Base-by-base conservation (phyloP, 2,797 vertebrate genomes). In the Momotus momota region DNA sequence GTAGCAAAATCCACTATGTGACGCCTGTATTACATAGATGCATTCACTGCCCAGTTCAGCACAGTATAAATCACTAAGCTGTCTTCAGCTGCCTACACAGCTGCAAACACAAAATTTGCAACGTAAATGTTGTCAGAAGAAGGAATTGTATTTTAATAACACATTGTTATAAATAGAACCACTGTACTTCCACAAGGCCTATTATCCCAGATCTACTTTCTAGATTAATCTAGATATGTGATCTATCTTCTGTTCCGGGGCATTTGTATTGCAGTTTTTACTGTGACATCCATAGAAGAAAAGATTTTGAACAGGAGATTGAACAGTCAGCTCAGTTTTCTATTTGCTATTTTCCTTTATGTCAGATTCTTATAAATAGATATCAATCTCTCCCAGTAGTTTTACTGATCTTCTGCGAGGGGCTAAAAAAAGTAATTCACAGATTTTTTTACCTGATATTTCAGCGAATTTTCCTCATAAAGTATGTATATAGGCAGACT, bases 391-490 rank as follows among this genome's bases (percentile, higher is more conserved):
- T 91, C 70, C 69, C 54, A 92, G 65, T 81, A 86, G 49, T 94
- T 92, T 77, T 88, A 96, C 95, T 88, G 95, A 96, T 97, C 73
- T 61, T 75, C 33, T 75, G 33, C 66, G 27, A 58, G 33, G 40
- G 73, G 48, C 19, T 49, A 25, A 69, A 67, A 27, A 64, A 80
- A 70, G 52, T 75, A 91, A 69, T 54, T 52, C 43, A 55, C 18
- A 38, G 27, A 91, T 81, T 35, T 81, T 81, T 96, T 96, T 80
- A 46, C 67, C 72, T 17, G 7, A 66, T 25, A 38, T 91, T 94
- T 95, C 69, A 93, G 60, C 87, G 90, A 54, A 88, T 93, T 93
- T 96, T 94, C 60, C 85, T 94, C 43, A 89, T 90, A 88, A 94
- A 94, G 74, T 91, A 83, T 96, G 96, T 87, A 77, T 88, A 86